Evolutionary conservation across 2,888 invertebrate genomes (phyloP), one percentile per base, ranked within the genome.

Genomic region (Diogma glabrata): DNA sequence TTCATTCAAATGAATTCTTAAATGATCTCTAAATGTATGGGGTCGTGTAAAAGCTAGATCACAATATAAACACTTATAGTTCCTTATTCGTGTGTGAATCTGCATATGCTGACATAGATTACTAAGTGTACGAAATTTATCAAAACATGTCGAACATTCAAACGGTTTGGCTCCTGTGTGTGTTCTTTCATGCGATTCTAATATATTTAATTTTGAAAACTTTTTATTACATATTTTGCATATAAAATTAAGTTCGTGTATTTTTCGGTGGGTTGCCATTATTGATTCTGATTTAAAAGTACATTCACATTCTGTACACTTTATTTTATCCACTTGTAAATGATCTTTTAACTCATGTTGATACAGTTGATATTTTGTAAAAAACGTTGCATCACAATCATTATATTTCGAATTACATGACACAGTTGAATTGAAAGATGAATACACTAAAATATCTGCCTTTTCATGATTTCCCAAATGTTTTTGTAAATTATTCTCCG

Each of bases 21-120:
- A 53, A 53, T 64, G 64, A 49, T 59, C 60, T 10, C 58, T 55
- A 56, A 61, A 58, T 51, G 63, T 63, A 36, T 60, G 60, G 8
- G 60, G 58, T 28, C 63, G 59, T 24, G 62, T 55, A 52, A 64
- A 64, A 4, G 57, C 60, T 8, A 56, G 54, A 10, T 55, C 50
- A 51, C 59, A 59, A 23, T 57, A 53, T 17, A 54, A 51, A 46
- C 59, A 59, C 19, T 52, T 56, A 33, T 56, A 60, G 22, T 57
- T 59, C 16, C 54, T 51, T 23, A 52, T 50, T n/a, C 50, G 51
- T 24, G 49, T 56, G 36, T 59, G 59, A 26, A 54, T 49, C 2
- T 46, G 49, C 24, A 54, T 52, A 47, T 60, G 59, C 40, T 55
- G 53, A 14, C 53, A 54, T 19, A 58, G 49, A 47, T 57, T 55